Base-by-base conservation (phyloP, 2,113 vertebrate species). In the Epinephelus lanceolatus region DNA sequence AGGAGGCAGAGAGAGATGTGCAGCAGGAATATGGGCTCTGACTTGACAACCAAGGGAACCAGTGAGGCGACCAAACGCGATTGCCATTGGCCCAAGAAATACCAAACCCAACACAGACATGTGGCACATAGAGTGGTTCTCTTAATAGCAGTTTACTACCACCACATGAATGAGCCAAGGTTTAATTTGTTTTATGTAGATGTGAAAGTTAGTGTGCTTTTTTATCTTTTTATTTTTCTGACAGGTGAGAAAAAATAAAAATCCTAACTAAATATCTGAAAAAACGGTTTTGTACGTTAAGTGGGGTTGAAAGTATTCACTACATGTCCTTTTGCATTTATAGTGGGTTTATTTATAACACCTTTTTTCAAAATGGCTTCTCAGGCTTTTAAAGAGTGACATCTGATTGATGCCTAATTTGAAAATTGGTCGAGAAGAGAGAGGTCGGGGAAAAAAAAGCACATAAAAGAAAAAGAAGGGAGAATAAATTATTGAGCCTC, bases 401-500 rank as follows among this genome's bases (percentile, higher is more conserved):
- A 68, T 63, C 25, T 81, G 63, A 84, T 70, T 63, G 62, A 74
- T 59, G 52, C n/a, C 37, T 85, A 19, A 88, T 76, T 81, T 78
- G 45, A 75, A 78, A 71, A 75, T 27, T 60, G 59, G 14, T 53
- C 21, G 14, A 77, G 71, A 63, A 61, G 47, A 68, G 47, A 68
- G 33, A 55, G 68, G 37, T 17, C 4, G 51, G 6, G 51, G 6
- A n/a, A 3, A 11, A 37, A 55, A 76, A 70, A 56, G 13, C 4
- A 70, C 23, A 33, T 49, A 2, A 19, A 56, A 19, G 7, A 47
- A 73, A 8, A 2, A 40, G 4, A 65, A 7, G 6, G 2, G 12
- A 69, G n/a, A 47, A 40, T 40, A 45, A 9, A 30, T 19, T 37
- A 40, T 14, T 15, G 4, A 42, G 2, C 7, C 23, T 12, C 23